Base-by-base conservation (phyloP, 1,140 invertebrate species). In the Heterodera schachtii region DNA sequence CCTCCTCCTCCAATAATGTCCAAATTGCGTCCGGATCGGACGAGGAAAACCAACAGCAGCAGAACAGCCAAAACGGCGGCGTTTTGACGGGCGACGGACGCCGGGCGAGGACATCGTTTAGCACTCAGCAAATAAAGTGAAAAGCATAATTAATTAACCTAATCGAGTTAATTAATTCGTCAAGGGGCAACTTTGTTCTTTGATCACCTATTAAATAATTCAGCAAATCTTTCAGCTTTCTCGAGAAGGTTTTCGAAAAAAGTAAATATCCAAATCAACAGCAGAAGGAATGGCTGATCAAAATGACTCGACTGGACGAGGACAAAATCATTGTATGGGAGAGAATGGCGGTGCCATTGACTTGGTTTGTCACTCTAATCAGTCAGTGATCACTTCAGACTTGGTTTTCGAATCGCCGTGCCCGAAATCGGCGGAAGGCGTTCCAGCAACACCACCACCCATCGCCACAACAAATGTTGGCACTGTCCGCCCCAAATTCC, bases 371-470 rank as follows among this genome's bases (percentile, higher is more conserved):
- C 2, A 13, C 57, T 60, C 57, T 60, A 19, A 64, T 64, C 57
- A 64, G 4, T 19, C 16, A 1, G 7, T 8, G 52, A 5, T 5
- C 21, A 44, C 41, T 82, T n/a, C 41, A 82, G 81, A 82, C 80
- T 7, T 82, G 81, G 81, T 82, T 82, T 49, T 74, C 69, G 44
- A 82, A 82, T 52, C 31, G 81, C 3, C 80, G 81, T 31, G 81
- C 81, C 13, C 79, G 81, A 43, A 71, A 82, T 44, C 81, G 81
- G 16, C 57, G 77, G 47, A 78, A 82, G 77, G 73, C 52, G 49
- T 46, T 81, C 47, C 73, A 81, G 70, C 60, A 75, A 11, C 11
- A 64, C 4, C 69, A 71, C 6, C 44, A 71, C 6, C 69, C 69
- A 11, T 41, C 69, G 21, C 69, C 69, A 41, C 69, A 71, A n/a